phyloP scores from a whole-genome alignment of 2,797 vertebrate genomes.

The Pangasius sanitwongsei region DNA sequence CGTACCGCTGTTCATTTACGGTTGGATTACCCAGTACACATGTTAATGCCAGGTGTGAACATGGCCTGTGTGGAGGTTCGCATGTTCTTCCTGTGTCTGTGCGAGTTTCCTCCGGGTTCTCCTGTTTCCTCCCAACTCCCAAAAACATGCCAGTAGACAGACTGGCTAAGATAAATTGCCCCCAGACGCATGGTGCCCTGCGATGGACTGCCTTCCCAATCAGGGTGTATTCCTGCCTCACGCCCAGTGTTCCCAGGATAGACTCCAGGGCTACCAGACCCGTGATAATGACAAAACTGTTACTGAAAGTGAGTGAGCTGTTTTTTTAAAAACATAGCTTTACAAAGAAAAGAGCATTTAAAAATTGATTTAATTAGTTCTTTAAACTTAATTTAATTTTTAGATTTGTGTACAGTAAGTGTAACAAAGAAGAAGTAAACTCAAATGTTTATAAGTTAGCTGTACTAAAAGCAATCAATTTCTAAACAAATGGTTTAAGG shows the following conservation, averaged over 20 bases:
- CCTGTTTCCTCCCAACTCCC: not conserved
- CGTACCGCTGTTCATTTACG: not conserved
- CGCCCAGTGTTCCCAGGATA: not conserved
- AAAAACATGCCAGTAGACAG: not conserved
- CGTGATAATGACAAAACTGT: not conserved
- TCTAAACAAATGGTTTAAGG: not conserved
- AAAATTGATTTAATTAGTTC: not conserved
- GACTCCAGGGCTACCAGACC: not conserved
- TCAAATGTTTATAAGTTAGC: not conserved
- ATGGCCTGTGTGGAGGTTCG: not conserved
- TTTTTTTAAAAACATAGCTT: not conserved
- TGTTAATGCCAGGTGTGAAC: not conserved
- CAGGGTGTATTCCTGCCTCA: not conserved
- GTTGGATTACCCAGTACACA: not conserved
- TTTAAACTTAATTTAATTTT: not conserved
- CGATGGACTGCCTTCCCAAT: not conserved
- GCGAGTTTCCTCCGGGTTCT: not conserved
- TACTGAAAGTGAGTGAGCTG: not conserved
- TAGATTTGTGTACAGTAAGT: not conserved
- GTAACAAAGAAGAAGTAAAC: not conserved
- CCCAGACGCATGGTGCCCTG: not conserved
- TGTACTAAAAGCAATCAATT: not conserved
- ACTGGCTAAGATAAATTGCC: not conserved
- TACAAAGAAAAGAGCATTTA: not conserved
- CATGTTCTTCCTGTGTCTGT: not conserved